phyloP scores from a whole-genome alignment of 2,113 vertebrate genomes.

The Callipepla squamata region DNA sequence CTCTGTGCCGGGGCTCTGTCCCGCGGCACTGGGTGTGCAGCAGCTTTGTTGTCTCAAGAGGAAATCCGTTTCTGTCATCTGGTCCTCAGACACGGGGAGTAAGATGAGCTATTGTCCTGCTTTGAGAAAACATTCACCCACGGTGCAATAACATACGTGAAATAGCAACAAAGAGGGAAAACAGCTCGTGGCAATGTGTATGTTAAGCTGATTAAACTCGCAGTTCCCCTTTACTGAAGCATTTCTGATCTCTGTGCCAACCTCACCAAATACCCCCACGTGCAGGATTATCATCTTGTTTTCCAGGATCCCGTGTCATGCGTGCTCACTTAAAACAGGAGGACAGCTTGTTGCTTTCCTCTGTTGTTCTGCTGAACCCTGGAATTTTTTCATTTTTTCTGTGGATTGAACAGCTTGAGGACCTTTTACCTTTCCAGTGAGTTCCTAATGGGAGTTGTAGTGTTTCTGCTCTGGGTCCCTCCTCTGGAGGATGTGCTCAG shows the following conservation, averaged over 20 bases:
- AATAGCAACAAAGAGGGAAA: not conserved
- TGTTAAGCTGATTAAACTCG: not conserved
- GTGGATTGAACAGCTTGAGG: not conserved
- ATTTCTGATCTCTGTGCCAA: not conserved
- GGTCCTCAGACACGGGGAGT: not conserved
- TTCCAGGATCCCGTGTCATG: not conserved
- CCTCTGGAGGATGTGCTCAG: not conserved
- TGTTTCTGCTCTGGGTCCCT: not conserved
- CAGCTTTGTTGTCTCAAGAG: not conserved
- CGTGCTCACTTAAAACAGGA: not conserved
- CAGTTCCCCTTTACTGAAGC: not conserved
- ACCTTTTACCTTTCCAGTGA: not conserved
- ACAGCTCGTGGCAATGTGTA: not conserved
- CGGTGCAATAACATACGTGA: not conserved
- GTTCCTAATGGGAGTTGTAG: not conserved
- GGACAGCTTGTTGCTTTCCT: not conserved
- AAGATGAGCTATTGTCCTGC: not conserved
- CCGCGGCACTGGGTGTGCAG: not conserved
- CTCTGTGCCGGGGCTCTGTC: not conserved
- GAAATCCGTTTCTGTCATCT: not conserved
- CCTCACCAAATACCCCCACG: not conserved
- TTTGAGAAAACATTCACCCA: not conserved
- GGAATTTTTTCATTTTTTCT: not conserved
- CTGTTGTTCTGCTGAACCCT: conserved; percentile 14
- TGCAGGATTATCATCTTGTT: not conserved